These are phyloP conservation scores for Drosophila parthenogenetica DNA, from an alignment of 2,888 invertebrate genomes.

Conservation along the genomic window DNA sequence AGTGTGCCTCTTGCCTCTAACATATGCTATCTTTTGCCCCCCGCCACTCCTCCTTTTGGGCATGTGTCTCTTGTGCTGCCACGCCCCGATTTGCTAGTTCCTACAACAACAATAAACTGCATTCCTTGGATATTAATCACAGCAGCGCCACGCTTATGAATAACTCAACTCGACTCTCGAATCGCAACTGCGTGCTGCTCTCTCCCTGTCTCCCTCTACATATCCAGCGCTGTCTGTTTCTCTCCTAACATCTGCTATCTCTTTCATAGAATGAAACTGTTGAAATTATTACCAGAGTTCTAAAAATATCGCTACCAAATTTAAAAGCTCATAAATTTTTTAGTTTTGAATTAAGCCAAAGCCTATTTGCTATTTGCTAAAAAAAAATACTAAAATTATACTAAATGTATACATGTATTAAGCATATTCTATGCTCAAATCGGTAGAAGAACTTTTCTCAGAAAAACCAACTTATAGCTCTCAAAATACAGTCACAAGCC, in stretches of 20 bases:
- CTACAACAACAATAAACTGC: slow-evolving; percentile 74
- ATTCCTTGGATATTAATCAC: slow-evolving; percentile 78
- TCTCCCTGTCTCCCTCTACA: neutral
- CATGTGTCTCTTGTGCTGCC: slow-evolving; percentile 51
- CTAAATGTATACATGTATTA: too few relatives aligned
- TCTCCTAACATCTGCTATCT: neutral
- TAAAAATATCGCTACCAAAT: too few relatives aligned
- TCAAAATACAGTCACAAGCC: neutral
- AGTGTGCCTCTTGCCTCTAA: slow-evolving; percentile 21
- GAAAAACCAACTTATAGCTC: too few relatives aligned
- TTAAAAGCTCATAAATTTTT: too few relatives aligned
- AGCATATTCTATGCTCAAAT: too few relatives aligned
- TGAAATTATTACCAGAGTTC: too few relatives aligned
- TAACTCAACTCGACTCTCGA: slow-evolving; percentile 34
- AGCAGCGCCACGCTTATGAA: slow-evolving; percentile 64
- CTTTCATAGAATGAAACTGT: slow-evolving; percentile 3
- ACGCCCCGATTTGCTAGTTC: slow-evolving; percentile 43
- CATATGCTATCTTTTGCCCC: slow-evolving; percentile 2
- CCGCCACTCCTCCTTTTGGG: neutral
- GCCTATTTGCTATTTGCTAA: too few relatives aligned
- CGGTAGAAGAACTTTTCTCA: too few relatives aligned
- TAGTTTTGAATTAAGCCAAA: too few relatives aligned
- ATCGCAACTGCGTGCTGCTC: neutral
- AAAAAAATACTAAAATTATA: too few relatives aligned
- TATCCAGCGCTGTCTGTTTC: slow-evolving; percentile 9